phyloP scores from a whole-genome alignment of 2,113 vertebrate genomes.

The Oplegnathus fasciatus region DNA sequence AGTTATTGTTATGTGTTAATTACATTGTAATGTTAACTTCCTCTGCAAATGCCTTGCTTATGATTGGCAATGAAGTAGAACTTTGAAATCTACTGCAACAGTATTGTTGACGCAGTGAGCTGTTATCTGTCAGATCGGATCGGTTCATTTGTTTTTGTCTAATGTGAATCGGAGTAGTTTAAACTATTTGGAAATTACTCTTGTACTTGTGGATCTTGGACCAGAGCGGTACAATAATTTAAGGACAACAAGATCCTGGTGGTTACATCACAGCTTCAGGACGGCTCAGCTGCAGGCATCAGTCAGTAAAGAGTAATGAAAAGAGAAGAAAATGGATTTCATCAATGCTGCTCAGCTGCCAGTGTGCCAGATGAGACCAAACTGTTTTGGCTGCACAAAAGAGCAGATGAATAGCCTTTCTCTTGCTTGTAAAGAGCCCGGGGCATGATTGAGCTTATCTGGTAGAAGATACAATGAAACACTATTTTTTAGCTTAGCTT shows the following conservation, averaged over 20 bases:
- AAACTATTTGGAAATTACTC: slow-evolving; percentile 43
- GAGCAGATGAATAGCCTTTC: slow-evolving; percentile 55
- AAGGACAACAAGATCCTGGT: slow-evolving; percentile 34
- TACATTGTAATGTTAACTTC: slow-evolving; percentile 28
- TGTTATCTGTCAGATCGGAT: slow-evolving; percentile 44
- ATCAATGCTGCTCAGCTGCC: slow-evolving; percentile 42
- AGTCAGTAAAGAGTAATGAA: slow-evolving; percentile 54
- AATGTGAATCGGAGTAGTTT: slow-evolving; percentile 35
- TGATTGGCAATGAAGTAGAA: background rate
- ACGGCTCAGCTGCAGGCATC: slow-evolving; percentile 42
- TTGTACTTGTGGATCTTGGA: slow-evolving; percentile 61
- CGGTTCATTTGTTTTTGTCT: slow-evolving; percentile 40
- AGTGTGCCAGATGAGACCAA: slow-evolving; percentile 43
- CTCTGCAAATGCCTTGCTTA: slow-evolving; percentile 22
- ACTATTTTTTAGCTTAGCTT: slow-evolving; percentile 30
- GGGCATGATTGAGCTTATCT: slow-evolving; percentile 50
- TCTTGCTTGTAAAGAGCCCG: slow-evolving; percentile 41
- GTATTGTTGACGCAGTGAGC: slow-evolving; percentile 16
- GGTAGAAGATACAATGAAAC: slow-evolving; percentile 32
- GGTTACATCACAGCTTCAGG: slow-evolving; percentile 42
- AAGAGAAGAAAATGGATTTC: slow-evolving; percentile 58
- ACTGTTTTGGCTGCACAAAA: slow-evolving; percentile 59
- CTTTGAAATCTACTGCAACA: slow-evolving; percentile 7
- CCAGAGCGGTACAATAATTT: slow-evolving; percentile 32
- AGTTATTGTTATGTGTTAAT: slow-evolving; percentile 22